phyloP scores from a whole-genome alignment of 2,888 invertebrate species.

The Oscheius sp. region DNA sequence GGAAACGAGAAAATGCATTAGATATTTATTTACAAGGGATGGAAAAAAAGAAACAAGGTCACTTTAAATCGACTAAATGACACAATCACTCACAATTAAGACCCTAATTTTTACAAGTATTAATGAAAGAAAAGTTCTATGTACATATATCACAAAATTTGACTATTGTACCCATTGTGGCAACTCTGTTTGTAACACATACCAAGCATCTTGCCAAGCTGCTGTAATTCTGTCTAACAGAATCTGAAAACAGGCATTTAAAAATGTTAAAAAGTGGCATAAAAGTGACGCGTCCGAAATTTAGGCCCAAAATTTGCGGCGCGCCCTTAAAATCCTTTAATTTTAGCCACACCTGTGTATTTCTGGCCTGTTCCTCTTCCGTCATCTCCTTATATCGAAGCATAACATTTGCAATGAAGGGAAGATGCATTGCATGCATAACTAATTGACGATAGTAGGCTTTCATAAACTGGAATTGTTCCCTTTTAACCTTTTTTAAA shows the following conservation, averaged over 20 bases:
- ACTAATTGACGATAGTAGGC: conserved; percentile 49
- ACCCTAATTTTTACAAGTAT: too few species aligned
- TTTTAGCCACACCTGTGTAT: too few species aligned
- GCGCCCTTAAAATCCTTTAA: too few species aligned
- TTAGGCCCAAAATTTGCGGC: too few species aligned
- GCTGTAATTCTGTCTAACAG: conserved; percentile 43
- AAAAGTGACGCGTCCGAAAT: too few species aligned
- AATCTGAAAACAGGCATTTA: conserved; percentile 26
- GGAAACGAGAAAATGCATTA: too few species aligned
- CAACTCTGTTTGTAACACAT: conserved; percentile 45
- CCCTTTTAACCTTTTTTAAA: conserved; percentile 50
- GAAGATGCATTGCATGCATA: conserved; percentile 52
- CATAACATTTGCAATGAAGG: conserved; percentile 55
- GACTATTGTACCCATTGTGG: conserved; percentile 36
- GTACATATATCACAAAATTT: background rate
- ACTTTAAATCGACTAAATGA: too few species aligned
- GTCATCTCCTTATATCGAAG: conserved; percentile 43
- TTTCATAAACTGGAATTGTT: conserved; percentile 44
- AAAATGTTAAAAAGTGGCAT: too few species aligned
- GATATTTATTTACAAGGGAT: too few species aligned
- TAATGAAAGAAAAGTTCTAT: too few species aligned
- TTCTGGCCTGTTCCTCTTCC: conserved; percentile 31
- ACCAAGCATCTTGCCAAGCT: conserved; percentile 52
- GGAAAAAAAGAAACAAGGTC: too few species aligned
- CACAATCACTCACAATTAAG: too few species aligned